Evolutionary conservation across 2,888 invertebrate genomes (phyloP), one percentile per base, ranked within the genome.

Genomic region (Pseudococcus viburni): DNA sequence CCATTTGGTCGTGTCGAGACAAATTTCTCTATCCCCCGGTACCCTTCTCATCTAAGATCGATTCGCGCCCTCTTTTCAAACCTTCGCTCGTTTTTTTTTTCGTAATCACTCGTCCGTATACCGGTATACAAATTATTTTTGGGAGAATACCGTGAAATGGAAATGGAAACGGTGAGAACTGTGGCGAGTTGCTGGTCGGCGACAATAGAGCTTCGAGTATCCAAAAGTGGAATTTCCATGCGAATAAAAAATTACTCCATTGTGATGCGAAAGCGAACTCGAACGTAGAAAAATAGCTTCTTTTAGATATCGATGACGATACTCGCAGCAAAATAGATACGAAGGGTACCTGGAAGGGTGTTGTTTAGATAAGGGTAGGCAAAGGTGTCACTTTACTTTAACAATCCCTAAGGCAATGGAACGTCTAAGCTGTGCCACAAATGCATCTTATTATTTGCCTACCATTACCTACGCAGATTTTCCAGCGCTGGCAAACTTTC

Each of bases 1-100:
- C 33, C 87, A 87, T 87, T 87, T 80, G 80, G 26, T 80, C 80
- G 39, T 85, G 85, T 55, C 85, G 85, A 85, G 85, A 85, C 85
- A 59, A 85, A 85, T 85, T 85, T 85, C 85, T 26, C 39, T 39
- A 33, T 39, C 46, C 48, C 48, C 17, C 4, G 26, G 42, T 19
- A 19, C 48, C 55, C 55, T 12, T 12, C 68, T 11, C 19, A 64
- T 26, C 68, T 33, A 33, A 33, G 26, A 33, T 33, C 26, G 26
- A 33, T 33, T 26, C 68, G 12, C 26, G 33, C 68, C 68, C 12
- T 33, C 33, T 15, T 73, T 33, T 22, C 33, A 33, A n/a, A 3
- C 0, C 12, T 9, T 5, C 12, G 33, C 2, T 0, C 1, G 1
- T 73, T 33, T 26, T 73, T 73, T 73, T 15, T 73, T 26, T 4